phyloP scores from a whole-genome alignment of 1,140 invertebrate genomes.

The fruit fly (Drosophila melanogaster) region Release_6_plus_ISO1_MT NT_037436.4:3261501-3262000 shows the following conservation, averaged over 20 bases:
- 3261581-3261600: conserved; percentile 70
- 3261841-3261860: conserved; percentile 1
- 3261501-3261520: conserved; percentile 41
- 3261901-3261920: not conserved
- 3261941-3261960: conserved; percentile 4
- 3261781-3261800: conserved; percentile 80
- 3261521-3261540: conserved; percentile 16
- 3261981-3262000: not conserved
- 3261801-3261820: conserved; percentile 62
- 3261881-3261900: not conserved
- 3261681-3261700: conserved; percentile 56
- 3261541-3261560: conserved; percentile 74
- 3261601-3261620: conserved; percentile 46
- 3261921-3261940: conserved; percentile 3
- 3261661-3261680: conserved; percentile 47
- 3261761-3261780: conserved; percentile 33
- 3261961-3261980: not conserved
- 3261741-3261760: conserved; percentile 50
- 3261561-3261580: conserved; percentile 47
- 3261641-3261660: conserved; percentile 11
- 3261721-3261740: conserved; percentile 57
- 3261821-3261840: conserved; percentile 26
- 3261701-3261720: conserved; percentile 67
- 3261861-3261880: conserved; percentile 7
- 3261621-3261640: conserved; percentile 24